Percentiles rank a stretch among this genome's conserved stretches.
These are phyloP conservation scores for Drosophila anomelani DNA, from an alignment of 2,888 invertebrate genomes.

Conservation along the genomic window DNA sequence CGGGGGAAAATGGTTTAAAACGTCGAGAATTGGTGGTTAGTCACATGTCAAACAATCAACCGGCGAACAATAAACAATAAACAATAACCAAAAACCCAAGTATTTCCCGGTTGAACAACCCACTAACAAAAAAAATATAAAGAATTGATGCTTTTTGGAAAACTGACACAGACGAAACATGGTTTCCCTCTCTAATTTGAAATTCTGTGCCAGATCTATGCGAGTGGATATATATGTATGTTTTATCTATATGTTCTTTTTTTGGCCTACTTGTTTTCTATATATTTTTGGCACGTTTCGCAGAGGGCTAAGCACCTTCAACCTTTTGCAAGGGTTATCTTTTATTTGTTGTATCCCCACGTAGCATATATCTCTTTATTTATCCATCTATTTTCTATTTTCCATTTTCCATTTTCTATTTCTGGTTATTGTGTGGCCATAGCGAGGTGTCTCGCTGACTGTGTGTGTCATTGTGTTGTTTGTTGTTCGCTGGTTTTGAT, in stretches of 20 bases:
- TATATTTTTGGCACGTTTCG: constrained; percentile 46
- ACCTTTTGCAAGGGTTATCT: constrained; percentile 27
- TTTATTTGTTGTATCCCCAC: not conserved
- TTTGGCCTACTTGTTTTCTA: constrained; percentile 22
- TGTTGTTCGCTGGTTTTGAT: constrained; percentile 42
- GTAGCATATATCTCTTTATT: constrained; percentile 7
- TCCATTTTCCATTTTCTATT: constrained; percentile 3
- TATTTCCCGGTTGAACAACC: constrained; percentile 28
- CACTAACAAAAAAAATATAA: not conserved
- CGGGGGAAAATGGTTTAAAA: constrained; percentile 1
- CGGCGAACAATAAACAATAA: constrained; percentile 18
- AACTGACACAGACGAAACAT: constrained; percentile 11
- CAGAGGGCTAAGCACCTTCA: constrained; percentile 27
- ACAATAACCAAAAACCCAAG: not conserved
- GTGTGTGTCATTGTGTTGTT: constrained; percentile 19
- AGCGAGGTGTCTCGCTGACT: constrained; percentile 5
- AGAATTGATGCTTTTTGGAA: constrained; percentile 10
- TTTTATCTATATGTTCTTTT: constrained; percentile 3
- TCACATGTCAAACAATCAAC: constrained; percentile 16
- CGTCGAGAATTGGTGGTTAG: not conserved
- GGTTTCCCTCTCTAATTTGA: constrained; percentile 22
- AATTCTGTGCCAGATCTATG: constrained; percentile 5
- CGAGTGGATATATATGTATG: too few relatives aligned
- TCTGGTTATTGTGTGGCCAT: constrained; percentile 1
- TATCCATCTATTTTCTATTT: constrained; percentile 7